Evolutionary conservation across 2,797 vertebrate species (phyloP), one percentile per base, ranked within the genome.

Genomic region (Champsocephalus esox): DNA sequence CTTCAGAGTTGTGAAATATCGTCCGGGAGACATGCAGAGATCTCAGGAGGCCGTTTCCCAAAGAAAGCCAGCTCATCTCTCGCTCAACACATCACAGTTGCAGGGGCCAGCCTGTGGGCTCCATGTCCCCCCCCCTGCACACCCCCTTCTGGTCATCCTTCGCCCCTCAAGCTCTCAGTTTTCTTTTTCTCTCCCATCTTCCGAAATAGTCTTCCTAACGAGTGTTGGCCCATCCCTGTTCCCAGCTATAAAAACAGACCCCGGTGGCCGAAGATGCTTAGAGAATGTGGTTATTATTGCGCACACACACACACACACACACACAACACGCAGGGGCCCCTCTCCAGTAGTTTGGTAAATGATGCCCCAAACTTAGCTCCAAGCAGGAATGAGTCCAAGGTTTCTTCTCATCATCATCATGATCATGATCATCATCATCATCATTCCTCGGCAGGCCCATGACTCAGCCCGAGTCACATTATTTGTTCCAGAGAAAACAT

Each of bases 401-500:
- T 95, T 93, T 91, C 93, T 93, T 90, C 91, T 93, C 93, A 93
- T 95, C 92, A 93, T 94, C 89, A 87, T 89, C 88, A 93, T 38
- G 7, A 38, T 38, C 34, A 38, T 95, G 92, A 93, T 93, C 89
- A 87, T 89, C 3, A 28, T 28, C 91, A 92, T 90, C 90, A 93
- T 94, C 93, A 93, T 95, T 95, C 92, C 89, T 91, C 92, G 78
- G 85, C 89, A 92, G 88, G 83, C 88, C 82, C 87, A 93, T 95
- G 95, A 96, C 92, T 95, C 94, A 96, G 91, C 89, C 93, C 80
- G 65, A 87, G 91, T 93, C 91, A 94, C 92, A 94, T 95, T 92
- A 94, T 95, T 95, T 95, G 92, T 95, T 95, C 95, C 94, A 95
- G 93, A 93, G 91, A 94, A 95, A 95, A 94, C 93, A 94, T 81